Evolutionary conservation across 1,140 invertebrate genomes (phyloP).

Genomic region (Drosophila mayri): DNA sequence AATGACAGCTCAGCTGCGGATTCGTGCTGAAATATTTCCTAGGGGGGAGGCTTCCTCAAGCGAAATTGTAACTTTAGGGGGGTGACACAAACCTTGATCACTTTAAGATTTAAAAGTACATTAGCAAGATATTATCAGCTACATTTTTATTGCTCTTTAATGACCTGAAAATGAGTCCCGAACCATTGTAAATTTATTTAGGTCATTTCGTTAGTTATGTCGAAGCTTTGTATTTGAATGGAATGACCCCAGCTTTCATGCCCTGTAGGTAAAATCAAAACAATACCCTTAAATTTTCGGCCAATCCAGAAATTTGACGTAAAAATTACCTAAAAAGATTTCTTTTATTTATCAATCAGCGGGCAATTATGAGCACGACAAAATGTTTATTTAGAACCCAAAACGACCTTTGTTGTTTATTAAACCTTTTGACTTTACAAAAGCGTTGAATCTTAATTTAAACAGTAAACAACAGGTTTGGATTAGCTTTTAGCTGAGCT

Average conservation of each 20-base stretch:
- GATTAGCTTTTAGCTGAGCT: not conserved
- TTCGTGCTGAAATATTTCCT: not conserved
- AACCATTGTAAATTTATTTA: not conserved
- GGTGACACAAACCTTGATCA: not conserved
- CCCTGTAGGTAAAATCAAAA: not conserved
- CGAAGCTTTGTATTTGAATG: slow-evolving; percentile 7
- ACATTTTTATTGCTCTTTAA: not conserved
- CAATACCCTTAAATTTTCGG: not conserved
- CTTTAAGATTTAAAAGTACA: too few relatives aligned
- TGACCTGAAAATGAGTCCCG: not conserved
- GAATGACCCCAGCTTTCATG: not conserved
- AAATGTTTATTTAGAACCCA: not conserved
- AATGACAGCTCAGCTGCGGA: slow-evolving; percentile 7
- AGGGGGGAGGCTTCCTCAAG: slow-evolving; percentile 9
- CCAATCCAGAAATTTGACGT: not conserved
- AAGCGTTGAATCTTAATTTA: slow-evolving; percentile 5
- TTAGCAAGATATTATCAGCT: not conserved
- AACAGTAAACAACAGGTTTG: slow-evolving; percentile 28
- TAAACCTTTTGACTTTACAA: not conserved
- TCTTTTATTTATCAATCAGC: slow-evolving; percentile 25
- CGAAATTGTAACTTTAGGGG: not conserved
- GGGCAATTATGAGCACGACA: not conserved
- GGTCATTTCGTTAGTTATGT: too few relatives aligned
- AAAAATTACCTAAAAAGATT: not conserved
- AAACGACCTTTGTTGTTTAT: not conserved